Conservation (phyloP, 2,113 vertebrate genomes). For the Anolis carolinensis region DNA sequence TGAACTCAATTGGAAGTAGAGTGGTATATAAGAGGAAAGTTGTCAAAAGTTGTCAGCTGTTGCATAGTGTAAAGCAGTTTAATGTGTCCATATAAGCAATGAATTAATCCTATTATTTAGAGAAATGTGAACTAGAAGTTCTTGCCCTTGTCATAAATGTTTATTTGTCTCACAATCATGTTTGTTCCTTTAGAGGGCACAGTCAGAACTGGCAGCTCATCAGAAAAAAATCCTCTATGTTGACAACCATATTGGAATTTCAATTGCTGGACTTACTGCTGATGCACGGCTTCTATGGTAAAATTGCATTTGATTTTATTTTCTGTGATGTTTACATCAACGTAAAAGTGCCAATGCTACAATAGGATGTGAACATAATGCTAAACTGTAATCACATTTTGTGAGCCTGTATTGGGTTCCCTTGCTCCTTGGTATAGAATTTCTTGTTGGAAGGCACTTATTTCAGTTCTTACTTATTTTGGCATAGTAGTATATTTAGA, state of each 20-base stretch:
- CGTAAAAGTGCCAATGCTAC: constrained; percentile 48
- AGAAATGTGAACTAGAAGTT: constrained; percentile 31
- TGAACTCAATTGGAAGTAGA: no score
- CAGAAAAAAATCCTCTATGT: constrained; percentile 99
- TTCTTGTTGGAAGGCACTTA: constrained; percentile 10
- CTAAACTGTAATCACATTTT: constrained; percentile 37
- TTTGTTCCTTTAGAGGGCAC: constrained; percentile 85
- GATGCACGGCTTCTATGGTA: constrained; percentile 96
- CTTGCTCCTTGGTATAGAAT: constrained; percentile 15
- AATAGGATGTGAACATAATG: constrained; percentile 30
- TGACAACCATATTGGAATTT: constrained; percentile 97
- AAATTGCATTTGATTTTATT: constrained; percentile 34
- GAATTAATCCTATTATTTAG: constrained; percentile 4
- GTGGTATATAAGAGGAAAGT: no score
- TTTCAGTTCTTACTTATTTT: background rate
- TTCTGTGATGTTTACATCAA: background rate
- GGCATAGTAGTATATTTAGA: no score
- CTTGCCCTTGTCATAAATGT: constrained; percentile 30
- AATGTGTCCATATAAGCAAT: background rate
- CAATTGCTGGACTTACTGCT: constrained; percentile 96
- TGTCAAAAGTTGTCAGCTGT: no score
- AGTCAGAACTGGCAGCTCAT: constrained; percentile 97
- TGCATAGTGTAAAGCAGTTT: background rate
- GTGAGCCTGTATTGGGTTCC: constrained; percentile 42
- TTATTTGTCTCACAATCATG: constrained; percentile 37